Base-by-base conservation (phyloP, 2,888 invertebrate genomes). In the Papilio elwesi region DNA sequence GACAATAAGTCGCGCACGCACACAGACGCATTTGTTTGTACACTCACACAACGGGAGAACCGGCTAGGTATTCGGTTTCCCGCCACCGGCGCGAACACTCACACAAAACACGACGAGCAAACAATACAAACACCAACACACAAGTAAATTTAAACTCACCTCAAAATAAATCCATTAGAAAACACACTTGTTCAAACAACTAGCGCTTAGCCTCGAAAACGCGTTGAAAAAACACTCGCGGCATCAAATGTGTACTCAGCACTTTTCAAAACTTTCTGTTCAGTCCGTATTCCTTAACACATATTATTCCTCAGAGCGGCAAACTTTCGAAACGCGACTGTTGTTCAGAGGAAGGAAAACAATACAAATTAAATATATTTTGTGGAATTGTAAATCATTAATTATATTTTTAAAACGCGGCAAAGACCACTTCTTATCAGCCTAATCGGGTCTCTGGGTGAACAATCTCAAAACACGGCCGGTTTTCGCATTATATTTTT, bases 111-210 rank as follows among this genome's bases (percentile, higher is more conserved):
- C 91, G 82, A 83, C 85, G 85, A 89, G 83, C 92, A 92, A 93
- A 93, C 93, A 93, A 93, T 92, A 93, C 91, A 91, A 91, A 92
- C 92, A 93, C 93, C 88, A 90, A 90, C 93, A 93, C 89, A 89
- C 90, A 91, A 92, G 93, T 93, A 93, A 93, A 92, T 92, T 93
- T 93, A 91, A 93, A 93, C 93, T 93, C 93, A 93, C 93, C 93
- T 93, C 92, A 93, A 93, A 93, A 93, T 93, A 93, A 93, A 93
- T 93, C 93, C 93, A 93, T 93, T 93, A 93, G 93, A 93, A 93
- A 93, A 93, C 93, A 93, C 93, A 93, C 92, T 93, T 93, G 93
- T 93, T 93, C 92, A 93, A 93, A 93, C 93, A 93, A 90, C 92
- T 91, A 93, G 90, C 93, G 93, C 92, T 92, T 91, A 93, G 92